These are phyloP conservation scores for Euura lappo DNA, from an alignment of 1,140 invertebrate genomes.

Conservation along the genomic window DNA sequence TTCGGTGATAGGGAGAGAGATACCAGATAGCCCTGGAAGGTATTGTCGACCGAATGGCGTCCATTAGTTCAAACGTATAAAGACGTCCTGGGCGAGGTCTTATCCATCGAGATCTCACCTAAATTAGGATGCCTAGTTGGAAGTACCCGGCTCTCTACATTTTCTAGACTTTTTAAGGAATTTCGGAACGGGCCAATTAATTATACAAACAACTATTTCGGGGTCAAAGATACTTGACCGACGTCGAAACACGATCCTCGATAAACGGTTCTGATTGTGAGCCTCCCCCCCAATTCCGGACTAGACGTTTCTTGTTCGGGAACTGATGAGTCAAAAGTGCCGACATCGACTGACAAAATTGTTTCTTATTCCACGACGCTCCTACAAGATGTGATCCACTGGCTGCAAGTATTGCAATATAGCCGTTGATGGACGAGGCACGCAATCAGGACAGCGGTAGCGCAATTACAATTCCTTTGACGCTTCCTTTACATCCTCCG, in stretches of 20 bases:
- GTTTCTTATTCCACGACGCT: not conserved
- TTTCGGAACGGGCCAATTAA: not conserved
- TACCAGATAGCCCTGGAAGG: not conserved
- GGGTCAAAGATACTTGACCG: slow-evolving; percentile 5
- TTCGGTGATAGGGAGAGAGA: not conserved
- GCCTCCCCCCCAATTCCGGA: not conserved
- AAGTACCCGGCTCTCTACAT: not conserved
- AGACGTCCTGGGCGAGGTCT: not conserved
- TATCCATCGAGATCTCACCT: not conserved
- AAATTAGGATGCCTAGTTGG: slow-evolving; percentile 1
- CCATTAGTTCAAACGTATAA: not conserved
- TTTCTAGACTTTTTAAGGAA: not conserved
- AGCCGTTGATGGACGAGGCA: not conserved
- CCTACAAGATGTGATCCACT: not conserved
- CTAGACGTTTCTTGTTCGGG: not conserved
- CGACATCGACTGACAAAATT: not conserved
- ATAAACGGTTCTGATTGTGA: not conserved
- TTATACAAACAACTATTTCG: slow-evolving; percentile 6
- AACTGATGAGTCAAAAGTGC: not conserved
- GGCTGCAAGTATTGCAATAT: not conserved
- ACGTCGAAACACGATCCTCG: not conserved
- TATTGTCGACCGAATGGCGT: not conserved
- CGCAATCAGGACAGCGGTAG: not conserved
- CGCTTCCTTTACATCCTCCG: not conserved
- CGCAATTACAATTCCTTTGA: not conserved